A percentile compares a stretch with the other conserved stretches of the same genome.
Conservation (phyloP, 2,797 vertebrate genomes). For the Siniperca scherzeri region DNA sequence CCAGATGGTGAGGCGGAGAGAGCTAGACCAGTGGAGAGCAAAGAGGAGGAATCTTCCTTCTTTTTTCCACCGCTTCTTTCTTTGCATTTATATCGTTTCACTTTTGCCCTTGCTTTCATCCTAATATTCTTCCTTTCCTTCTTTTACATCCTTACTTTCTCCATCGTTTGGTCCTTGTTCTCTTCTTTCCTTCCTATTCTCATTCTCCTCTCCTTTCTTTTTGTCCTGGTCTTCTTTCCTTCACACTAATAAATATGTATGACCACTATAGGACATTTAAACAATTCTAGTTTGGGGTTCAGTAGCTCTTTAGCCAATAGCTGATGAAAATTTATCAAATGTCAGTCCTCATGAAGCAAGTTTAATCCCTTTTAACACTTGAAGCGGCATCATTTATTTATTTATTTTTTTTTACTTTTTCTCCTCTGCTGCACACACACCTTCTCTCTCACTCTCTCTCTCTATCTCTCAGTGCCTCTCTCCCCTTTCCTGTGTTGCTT, state of each 20-base stretch:
- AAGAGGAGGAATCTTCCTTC: slow-evolving; percentile 28
- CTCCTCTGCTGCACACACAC: slow-evolving; percentile 8
- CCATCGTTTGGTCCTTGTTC: neutral
- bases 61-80: slow-evolving; percentile 10
- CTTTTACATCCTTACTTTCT: neutral
- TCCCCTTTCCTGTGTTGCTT: slow-evolving; percentile 50
- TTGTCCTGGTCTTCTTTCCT: neutral
- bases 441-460: slow-evolving; percentile 18
- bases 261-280: neutral
- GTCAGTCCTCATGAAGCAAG: neutral
- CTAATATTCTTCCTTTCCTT: neutral
- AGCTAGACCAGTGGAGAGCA: slow-evolving; percentile 48
- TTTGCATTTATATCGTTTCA: slow-evolving; percentile 2
- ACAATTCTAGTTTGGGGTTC: slow-evolving; percentile 1
- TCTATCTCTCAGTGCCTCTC: slow-evolving; percentile 36
- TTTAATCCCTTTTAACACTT: slow-evolving; percentile 52
- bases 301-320: neutral
- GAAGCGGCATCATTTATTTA: slow-evolving; percentile 35
- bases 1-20: slow-evolving; percentile 70
- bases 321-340: slow-evolving; percentile 18
- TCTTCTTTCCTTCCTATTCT: neutral
- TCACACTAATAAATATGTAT: neutral
- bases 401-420: slow-evolving; percentile 8
- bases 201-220: neutral
- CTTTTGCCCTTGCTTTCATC: slow-evolving; percentile 9